Base-by-base conservation (phyloP, 2,113 vertebrate genomes). In the Gambusia holbrooki region DNA sequence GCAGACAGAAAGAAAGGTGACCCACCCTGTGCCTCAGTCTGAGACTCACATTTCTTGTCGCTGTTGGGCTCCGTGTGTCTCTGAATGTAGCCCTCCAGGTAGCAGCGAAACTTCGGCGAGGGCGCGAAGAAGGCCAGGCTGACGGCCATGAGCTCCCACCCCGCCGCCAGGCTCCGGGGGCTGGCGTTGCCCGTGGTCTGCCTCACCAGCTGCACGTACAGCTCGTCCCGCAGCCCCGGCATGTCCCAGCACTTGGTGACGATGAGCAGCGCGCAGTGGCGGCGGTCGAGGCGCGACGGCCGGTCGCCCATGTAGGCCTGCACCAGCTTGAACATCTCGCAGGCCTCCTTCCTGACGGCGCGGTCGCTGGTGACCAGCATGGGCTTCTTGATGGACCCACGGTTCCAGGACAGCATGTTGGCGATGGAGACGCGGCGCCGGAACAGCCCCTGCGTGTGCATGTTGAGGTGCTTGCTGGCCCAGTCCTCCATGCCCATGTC, bases 221-320 rank as follows among this genome's bases (percentile, higher is more conserved):
- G 93, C 90, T 97, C 96, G 22, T 97, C 96, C 78, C 96, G 92
- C 61, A 97, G 88, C 0, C 96, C 96, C 0, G 96, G 96, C 91
- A 92, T 86, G 84, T 93, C 96, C 96, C 96, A 97, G 94, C 96
- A 96, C 91, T 97, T 97, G 81, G 96, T 96, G 88, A 97, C 92
- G 0, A 94, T 89, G 58, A 97, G 93, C 40, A 97, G 51, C 0
- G 96, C 96, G 14, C 94, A 93, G 0, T 96, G 94, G 2, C 96
- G 94, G 28, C 93, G 93, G 85, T 97, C 96, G 77, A 96, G 93
- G n/a, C 96, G 95, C 0, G 94, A 95, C 3, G 96, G 96, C 42
- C 96, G 88, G 89, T 97, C 96, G 7, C 96, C 96, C 96, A 97
- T 97, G 92, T 96, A 97, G 81, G 95, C 94, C 94, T 97, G 96